Evolutionary conservation across 64 coral and sea anemone species (phyloP).

Genomic region (Dendronephthya gigantea): DNA sequence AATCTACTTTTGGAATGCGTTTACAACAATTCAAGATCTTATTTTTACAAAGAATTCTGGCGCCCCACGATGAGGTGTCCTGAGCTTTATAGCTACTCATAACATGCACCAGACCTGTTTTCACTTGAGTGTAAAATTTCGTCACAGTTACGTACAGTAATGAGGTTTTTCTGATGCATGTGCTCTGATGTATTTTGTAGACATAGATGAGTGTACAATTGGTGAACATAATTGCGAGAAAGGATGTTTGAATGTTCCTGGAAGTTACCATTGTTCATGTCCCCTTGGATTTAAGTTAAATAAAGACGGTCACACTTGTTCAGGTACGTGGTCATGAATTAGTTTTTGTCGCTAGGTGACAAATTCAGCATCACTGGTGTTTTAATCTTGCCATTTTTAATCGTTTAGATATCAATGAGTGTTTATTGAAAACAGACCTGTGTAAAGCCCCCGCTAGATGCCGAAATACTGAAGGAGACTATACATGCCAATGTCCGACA

Average conservation of each 20-base stretch:
- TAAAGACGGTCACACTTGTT: constrained; percentile 1
- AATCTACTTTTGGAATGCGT: too few species aligned
- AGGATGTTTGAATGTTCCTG: constrained; percentile 13
- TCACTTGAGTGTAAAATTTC: too few species aligned
- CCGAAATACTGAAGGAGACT: not conserved
- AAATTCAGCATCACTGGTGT: too few species aligned
- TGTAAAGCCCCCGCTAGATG: constrained; percentile 2
- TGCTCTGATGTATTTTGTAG: not conserved
- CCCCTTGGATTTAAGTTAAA: constrained; percentile 5
- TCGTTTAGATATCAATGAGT: not conserved
- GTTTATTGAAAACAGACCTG: not conserved
- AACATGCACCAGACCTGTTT: too few species aligned
- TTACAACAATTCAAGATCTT: too few species aligned
- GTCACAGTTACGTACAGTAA: too few species aligned
- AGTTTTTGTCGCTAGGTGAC: not conserved
- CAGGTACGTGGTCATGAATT: not conserved
- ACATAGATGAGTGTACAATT: constrained; percentile 6
- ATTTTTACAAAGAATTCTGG: too few species aligned
- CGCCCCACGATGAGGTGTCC: too few species aligned
- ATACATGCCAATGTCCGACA: not conserved
- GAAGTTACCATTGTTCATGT: not conserved
- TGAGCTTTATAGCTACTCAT: too few species aligned
- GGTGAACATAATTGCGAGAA: not conserved
- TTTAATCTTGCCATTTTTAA: too few species aligned
- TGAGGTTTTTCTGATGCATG: too few species aligned